Evolutionary conservation across 2,888 invertebrate genomes (phyloP), one percentile per base, ranked within the genome.

Genomic region (Rotaria socialis): DNA sequence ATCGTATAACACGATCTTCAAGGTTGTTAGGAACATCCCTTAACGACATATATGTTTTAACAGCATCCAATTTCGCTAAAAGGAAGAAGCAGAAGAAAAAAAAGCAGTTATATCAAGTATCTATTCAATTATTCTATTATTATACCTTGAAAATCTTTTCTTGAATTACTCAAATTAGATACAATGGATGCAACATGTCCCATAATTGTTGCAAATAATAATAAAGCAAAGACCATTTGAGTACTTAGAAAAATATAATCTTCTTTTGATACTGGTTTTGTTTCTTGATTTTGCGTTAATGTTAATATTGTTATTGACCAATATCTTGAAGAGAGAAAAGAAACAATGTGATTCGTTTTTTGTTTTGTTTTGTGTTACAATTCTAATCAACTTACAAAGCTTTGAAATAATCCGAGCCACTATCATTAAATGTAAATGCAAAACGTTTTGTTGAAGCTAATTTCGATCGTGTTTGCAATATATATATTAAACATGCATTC

Each of bases 121-220:
- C 35, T 2, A 35, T 35, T 1, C 35, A 35, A 2, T 35, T 35
- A 35, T 35, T 35, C 35, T 35, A 35, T 35, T 35, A 43, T 75
- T 47, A 93, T 92, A 97, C 97, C 96, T 94, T 98, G 97, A 92
- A 98, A 98, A 91, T 98, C 97, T 92, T 97, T 97, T 89, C 97
- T 93, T 87, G 96, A 97, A 22, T 96, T 95, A 92, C 96, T 96
- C 90, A 97, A 96, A 87, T 96, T 96, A 88, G 97, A 96, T 89
- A 98, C 97, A 91, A 98, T 98, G 92, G 97, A 97, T 89, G 97
- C 96, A 89, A 97, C 97, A 92, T 97, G 96, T 24, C 97, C 97
- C 89, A 98, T 93, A 88, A 98, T 96, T 24, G 97, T 96, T 88
- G 97, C 96, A 91, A 97, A 97, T 89, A 97, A 93, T 91, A 97